phyloP scores from a whole-genome alignment of 2,797 vertebrate genomes.

The Gouania willdenowi region DNA sequence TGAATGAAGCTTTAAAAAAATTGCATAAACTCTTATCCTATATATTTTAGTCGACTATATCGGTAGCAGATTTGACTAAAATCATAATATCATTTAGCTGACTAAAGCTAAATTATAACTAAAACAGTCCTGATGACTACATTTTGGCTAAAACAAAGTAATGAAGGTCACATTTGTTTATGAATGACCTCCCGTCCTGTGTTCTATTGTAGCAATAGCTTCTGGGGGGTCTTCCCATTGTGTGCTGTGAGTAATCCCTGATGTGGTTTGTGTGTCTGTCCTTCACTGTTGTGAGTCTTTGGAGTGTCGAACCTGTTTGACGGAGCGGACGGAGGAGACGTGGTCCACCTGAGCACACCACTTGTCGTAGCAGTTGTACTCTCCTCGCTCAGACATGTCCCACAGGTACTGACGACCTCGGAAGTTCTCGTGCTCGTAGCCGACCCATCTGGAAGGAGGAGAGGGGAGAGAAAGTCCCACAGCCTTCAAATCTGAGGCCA shows the following conservation, averaged over 20 bases:
- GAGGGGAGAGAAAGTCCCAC: background rate
- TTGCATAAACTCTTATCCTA: no score
- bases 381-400: constrained; percentile 77
- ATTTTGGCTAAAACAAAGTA: no score
- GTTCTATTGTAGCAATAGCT: no score
- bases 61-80: no score
- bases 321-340: constrained; percentile 70
- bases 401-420: constrained; percentile 78
- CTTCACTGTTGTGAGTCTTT: background rate
- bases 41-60: no score
- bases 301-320: constrained; percentile 82
- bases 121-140: no score
- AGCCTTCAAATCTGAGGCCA: no score
- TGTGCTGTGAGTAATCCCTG: background rate
- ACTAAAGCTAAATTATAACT: no score
- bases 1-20: no score
- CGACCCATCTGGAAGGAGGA: constrained; percentile 64
- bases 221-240: background rate
- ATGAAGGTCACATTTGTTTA: no score
- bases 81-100: no score
- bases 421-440: constrained; percentile 78
- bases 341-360: constrained; percentile 75
- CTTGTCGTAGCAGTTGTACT: constrained; percentile 79
- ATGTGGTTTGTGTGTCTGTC: background rate
- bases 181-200: no score